Evolutionary conservation across 1,140 invertebrate genomes (phyloP), one percentile per base, ranked within the genome.

Genomic region (Drosophila leontia): DNA sequence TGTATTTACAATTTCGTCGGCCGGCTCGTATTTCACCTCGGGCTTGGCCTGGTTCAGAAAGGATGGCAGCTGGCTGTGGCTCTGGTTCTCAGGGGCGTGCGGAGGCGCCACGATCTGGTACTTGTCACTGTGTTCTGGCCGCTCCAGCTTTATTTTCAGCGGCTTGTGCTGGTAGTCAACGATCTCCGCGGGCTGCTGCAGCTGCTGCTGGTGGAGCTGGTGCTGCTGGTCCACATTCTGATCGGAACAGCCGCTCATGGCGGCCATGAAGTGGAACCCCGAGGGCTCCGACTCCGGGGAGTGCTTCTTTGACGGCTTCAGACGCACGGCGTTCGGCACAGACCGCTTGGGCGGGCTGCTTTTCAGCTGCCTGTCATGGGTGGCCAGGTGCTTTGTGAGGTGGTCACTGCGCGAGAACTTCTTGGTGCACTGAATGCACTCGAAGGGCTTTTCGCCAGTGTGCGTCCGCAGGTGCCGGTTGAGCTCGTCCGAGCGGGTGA

Each of bases 391-490:
- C 92, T 98, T 98, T 0, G 96, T 95, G 4, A 98, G 93, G 92
- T 98, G 97, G 91, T 98, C 97, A 26, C 96, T 97, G 7, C 97
- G 93, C 92, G 96, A 96, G 90, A 98, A 98, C 34, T 95, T 93
- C 85, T 97, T 97, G 8, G 94, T 94, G 83, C 97, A 98, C 12
- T 95, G 94, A 0, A 93, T 92, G 90, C 97, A 98, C 11, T 94
- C 94, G 91, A 97, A 97, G 2, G 96, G 94, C 81, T 97, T 98
- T 77, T 97, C 96, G 95, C 67, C 97, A 3, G 95, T 95, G 85
- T 96, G 95, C 35, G 94, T 94, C 60, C 95, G 93, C 41, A 95
- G 93, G 80, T 96, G 95, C 26, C 92, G 80, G 55, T 90, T 92
- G 15, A 93, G 81, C 56, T 93, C 91, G 57, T 92, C 91, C 8